Evolutionary conservation across 92 coral and sea anemone genomes (phyloP), one percentile per base, ranked within the genome.

Genomic region (Siderastrea radians): DNA sequence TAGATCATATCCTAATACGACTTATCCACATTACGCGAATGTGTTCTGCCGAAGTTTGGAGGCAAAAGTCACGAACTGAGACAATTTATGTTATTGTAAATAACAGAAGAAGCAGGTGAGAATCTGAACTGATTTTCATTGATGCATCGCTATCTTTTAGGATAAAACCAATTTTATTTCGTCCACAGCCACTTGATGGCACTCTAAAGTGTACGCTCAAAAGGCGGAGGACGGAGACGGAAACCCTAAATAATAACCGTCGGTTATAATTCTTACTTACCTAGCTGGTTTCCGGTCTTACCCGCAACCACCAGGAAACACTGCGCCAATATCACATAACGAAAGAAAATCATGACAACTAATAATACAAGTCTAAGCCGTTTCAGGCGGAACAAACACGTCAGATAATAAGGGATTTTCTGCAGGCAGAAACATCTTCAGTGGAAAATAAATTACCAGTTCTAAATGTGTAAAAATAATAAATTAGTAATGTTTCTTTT

Each of bases 221-320:
- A 0, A 52, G 68, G 3, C 3, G 1, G 8, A 0, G 44, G 5
- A n/a, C 38, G 8, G 68, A 38, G 68, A 59, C 6, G 3, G 1
- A 15, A 54, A 16, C 38, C 5, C 13, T 38, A 50, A 53, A 16
- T 6, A 46, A 17, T 12, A 52, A 54, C 16, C 65, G 19, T 6
- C n/a, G 1, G 16, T 15, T 3, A 11, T 47, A 14, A 13, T 53
- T 68, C 59, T 46, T 7, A 17, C 86, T 81, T 58, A 81, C 86
- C 85, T 26, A 66, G 38, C 7, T 53, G 50, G 85, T 53, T 53
- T 43, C 49, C 77, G 43, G 44, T 47, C 47, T 81, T 53, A 69
- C 68, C 77, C 44, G 68, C 57, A 7, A 14, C 77, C 53, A 55
- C 86, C 67, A 69, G 57, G 19, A 69, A 52, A n/a, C 46, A 16